Evolutionary conservation across 2,888 invertebrate genomes (phyloP).

Genomic region (Orthosia incerta): DNA sequence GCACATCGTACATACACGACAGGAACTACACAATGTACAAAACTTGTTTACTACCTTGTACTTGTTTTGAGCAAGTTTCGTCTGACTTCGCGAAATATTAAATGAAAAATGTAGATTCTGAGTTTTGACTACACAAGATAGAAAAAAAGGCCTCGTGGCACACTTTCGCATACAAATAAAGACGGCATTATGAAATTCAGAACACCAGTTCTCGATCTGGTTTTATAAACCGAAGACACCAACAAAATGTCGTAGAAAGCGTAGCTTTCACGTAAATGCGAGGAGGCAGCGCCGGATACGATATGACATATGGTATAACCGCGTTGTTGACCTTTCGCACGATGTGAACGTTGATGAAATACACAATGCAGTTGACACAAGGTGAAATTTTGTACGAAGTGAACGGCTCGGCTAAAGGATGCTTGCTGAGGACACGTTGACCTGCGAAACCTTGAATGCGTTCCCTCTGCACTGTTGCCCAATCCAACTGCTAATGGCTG

Average conservation of each 20-base stretch:
- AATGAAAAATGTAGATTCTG: constrained; percentile 31
- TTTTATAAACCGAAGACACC: constrained; percentile 48
- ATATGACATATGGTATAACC: constrained; percentile 70
- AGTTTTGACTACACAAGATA: neutral
- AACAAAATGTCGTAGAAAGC: constrained; percentile 66
- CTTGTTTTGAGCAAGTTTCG: constrained; percentile 42
- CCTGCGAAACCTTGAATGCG: constrained; percentile 78
- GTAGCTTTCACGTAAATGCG: constrained; percentile 65
- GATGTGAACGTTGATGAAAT: constrained; percentile 77
- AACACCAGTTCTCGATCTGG: constrained; percentile 53
- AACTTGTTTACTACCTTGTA: constrained; percentile 51
- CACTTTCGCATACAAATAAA: constrained; percentile 42
- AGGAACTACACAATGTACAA: constrained; percentile 49
- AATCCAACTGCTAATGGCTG: constrained; percentile 67
- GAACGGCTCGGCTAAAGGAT: constrained; percentile 83
- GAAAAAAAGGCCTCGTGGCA: constrained; percentile 20
- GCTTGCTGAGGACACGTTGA: constrained; percentile 78
- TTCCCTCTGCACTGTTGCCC: constrained; percentile 76
- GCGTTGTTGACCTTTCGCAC: constrained; percentile 76
- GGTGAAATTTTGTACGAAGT: constrained; percentile 86
- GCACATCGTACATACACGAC: constrained; percentile 30
- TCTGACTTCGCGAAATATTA: constrained; percentile 11
- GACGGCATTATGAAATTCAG: constrained; percentile 59
- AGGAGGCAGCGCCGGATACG: constrained; percentile 59
- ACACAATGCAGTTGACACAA: constrained; percentile 82